Conservation (phyloP, 2,888 invertebrate genomes). For the Bursaphelenchus okinawaensis region DNA sequence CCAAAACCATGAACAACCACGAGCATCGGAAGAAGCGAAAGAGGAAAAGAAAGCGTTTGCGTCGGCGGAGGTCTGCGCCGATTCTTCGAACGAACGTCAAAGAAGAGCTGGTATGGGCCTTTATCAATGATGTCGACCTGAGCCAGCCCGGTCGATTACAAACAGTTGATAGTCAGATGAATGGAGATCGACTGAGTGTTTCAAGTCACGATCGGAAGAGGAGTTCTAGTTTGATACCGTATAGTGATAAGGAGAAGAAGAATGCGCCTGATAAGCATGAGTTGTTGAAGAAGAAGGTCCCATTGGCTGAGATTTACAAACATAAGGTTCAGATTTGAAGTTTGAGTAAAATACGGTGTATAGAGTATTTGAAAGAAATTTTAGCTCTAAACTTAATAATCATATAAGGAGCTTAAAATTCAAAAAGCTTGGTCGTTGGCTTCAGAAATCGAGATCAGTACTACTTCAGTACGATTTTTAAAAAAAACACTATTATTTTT, state of each 20-base stretch:
- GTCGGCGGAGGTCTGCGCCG: conserved; percentile 17
- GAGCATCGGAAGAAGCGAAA: conserved; percentile 32
- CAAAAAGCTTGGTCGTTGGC: background rate
- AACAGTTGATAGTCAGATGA: background rate
- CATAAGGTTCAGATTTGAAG: conserved; percentile 11
- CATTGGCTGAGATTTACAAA: conserved; percentile 17
- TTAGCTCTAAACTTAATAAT: too few species aligned
- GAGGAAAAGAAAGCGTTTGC: conserved; percentile 20
- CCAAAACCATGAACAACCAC: conserved; percentile 23
- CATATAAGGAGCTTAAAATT: too few species aligned
- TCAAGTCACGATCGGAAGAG: conserved; percentile 24
- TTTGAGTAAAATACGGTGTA: background rate
- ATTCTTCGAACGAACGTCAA: conserved; percentile 9
- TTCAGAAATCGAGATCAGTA: background rate
- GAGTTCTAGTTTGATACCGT: conserved; percentile 23
- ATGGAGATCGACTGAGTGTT: background rate
- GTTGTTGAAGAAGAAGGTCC: conserved; percentile 25
- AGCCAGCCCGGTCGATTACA: conserved; percentile 4
- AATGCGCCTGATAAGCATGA: conserved; percentile 21
- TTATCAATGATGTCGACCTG: conserved; percentile 19
- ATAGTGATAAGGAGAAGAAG: conserved; percentile 21
- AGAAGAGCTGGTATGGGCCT: conserved; percentile 13
- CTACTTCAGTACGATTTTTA: background rate
- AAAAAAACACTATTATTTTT: too few species aligned
- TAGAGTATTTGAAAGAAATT: background rate